These are phyloP conservation scores for Solea solea DNA, from an alignment of 2,113 vertebrate genomes.

Conservation along the genomic window DNA sequence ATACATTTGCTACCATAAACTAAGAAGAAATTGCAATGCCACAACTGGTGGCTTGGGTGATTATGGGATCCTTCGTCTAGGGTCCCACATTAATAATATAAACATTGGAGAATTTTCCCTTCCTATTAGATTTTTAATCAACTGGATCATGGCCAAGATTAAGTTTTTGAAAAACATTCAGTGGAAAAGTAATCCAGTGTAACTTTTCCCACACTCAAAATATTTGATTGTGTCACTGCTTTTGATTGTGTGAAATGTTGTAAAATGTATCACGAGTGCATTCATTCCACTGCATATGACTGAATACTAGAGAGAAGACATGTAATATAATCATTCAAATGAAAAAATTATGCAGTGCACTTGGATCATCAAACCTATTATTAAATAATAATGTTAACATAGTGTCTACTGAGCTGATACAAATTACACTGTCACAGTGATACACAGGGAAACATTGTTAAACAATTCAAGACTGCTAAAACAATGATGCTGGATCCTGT, in stretches of 20 bases:
- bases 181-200: too few species aligned
- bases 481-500: background rate
- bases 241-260: background rate
- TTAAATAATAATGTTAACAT: background rate
- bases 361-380: background rate
- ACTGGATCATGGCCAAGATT: background rate
- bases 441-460: background rate
- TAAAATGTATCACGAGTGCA: background rate
- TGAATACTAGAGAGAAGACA: background rate
- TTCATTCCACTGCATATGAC: background rate
- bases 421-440: background rate
- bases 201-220: background rate
- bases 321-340: background rate
- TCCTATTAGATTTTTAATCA: background rate
- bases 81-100: constrained; percentile 7
- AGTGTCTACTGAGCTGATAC: background rate
- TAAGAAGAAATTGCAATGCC: constrained; percentile 15
- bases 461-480: background rate
- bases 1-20: constrained; percentile 30
- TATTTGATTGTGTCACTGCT: background rate
- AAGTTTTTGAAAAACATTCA: background rate
- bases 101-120: background rate
- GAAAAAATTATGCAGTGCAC: background rate
- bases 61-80: background rate
- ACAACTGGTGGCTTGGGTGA: background rate